phyloP scores from a whole-genome alignment of 2,888 invertebrate genomes.

The Drosophila melanosoma region DNA sequence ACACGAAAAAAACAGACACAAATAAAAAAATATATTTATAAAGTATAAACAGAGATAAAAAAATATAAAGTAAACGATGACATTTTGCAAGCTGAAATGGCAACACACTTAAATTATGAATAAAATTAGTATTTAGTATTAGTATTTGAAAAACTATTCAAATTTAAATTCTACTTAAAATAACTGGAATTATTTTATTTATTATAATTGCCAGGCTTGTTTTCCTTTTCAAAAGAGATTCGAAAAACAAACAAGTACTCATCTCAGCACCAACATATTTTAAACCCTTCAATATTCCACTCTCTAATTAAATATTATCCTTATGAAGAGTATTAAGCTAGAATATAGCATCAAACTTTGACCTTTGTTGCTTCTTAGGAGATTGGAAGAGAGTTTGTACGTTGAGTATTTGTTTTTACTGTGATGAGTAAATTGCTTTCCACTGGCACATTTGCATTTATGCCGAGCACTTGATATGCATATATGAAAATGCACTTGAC shows the following conservation, averaged over 20 bases:
- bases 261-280: too few relatives aligned
- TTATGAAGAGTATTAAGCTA: conserved; percentile 16
- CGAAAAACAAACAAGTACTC: background rate
- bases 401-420: conserved; percentile 42
- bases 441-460: conserved; percentile 46
- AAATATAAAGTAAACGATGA: background rate
- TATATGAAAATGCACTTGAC: conserved; percentile 31
- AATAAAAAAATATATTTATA: background rate
- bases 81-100: background rate
- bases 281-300: background rate
- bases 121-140: background rate
- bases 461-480: conserved; percentile 32
- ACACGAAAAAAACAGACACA: conserved; percentile 1
- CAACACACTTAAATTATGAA: conserved; percentile 2
- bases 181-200: too few relatives aligned
- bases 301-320: background rate
- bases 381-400: background rate
- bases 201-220: background rate
- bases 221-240: background rate
- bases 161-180: background rate
- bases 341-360: conserved; percentile 15
- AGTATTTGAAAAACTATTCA: background rate
- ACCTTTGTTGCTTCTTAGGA: conserved; percentile 15
- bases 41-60: background rate
- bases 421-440: conserved; percentile 32